Conservation (phyloP, 64 coral and sea anemone species). For the Pocillopora damicornis region DNA sequence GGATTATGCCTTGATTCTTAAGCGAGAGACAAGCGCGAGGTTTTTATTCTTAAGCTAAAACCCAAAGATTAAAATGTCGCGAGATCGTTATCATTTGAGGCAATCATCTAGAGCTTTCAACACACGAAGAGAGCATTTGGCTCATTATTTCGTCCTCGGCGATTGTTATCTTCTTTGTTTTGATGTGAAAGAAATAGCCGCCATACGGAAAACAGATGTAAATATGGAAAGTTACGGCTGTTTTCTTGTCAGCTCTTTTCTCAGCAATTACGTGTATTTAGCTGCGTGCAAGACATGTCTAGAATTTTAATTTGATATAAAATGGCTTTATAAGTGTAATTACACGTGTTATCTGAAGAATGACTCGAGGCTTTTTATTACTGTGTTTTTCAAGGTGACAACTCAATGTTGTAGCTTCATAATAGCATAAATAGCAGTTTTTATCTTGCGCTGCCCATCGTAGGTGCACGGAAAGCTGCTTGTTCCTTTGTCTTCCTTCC, state of each 20-base stretch:
- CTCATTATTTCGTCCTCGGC: neutral
- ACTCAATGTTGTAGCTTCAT: neutral
- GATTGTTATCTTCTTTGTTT: neutral
- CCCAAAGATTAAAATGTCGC: neutral
- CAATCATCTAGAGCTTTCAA: neutral
- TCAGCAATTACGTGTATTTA: neutral
- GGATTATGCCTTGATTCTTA: neutral
- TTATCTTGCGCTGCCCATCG: neutral
- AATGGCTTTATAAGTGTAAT: neutral
- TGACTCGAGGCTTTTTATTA: neutral
- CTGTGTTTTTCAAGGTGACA: neutral
- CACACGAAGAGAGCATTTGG: neutral
- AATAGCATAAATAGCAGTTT: neutral
- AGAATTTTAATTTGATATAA: constrained; percentile 1
- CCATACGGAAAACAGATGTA: constrained; percentile 1
- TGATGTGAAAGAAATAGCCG: neutral
- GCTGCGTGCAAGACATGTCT: neutral
- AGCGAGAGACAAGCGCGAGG: neutral
- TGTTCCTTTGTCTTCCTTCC: neutral
- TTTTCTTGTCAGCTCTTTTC: neutral
- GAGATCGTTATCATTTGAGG: neutral
- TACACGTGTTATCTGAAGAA: neutral
- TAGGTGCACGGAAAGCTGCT: neutral
- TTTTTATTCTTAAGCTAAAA: neutral
- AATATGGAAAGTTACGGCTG: neutral